Base-by-base conservation (phyloP, 2,888 invertebrate genomes). In the Stenodema calcarata region DNA sequence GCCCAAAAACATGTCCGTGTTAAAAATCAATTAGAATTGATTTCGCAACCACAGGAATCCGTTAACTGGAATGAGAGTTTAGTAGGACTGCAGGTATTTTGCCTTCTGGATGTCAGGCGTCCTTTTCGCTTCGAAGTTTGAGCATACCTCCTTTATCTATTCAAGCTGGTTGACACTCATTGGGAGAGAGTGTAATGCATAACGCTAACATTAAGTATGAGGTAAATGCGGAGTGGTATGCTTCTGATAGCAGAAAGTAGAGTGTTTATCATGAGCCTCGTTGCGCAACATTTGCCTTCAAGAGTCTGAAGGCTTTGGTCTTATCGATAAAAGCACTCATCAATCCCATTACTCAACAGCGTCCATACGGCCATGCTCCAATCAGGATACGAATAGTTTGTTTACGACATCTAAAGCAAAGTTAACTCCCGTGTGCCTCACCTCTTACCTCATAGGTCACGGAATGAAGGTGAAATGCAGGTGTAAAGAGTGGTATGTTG, bases 381-480 rank as follows among this genome's bases (percentile, higher is more conserved):
- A 47, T n/a, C 50, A n/a, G 50, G 50, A n/a, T n/a, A 50, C 16
- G n/a, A 50, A 50, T 14, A 18, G 6, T 50, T 62, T 23, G 27
- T 62, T 9, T 23, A 23, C 62, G 23, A 11, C 62, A 23, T 9
- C 62, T 62, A 9, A 62, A 23, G 11, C 62, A 23, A 62, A 62
- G 62, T 23, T 62, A 23, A 62, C 62, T 62, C 23, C 62, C 7
- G 62, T 18, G 62, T 23, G 11, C 11, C 7, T 18, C 16, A 12
- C 62, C 62, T 62, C 62, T 73, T 73, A 73, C 73, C 35, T 35
- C 73, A 73, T 73, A 73, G 73, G 73, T 73, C 73, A 73, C 16
- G 73, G 73, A n/a, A 18, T 35, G 73, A 73, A 12, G 35, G 35
- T 16, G 28, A 73, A 6, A n/a, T 30, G 35, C 30, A 73, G 16